These are phyloP conservation scores for Cryptophagus acutangulus DNA, from an alignment of 2,888 invertebrate genomes.

Conservation along the genomic window DNA sequence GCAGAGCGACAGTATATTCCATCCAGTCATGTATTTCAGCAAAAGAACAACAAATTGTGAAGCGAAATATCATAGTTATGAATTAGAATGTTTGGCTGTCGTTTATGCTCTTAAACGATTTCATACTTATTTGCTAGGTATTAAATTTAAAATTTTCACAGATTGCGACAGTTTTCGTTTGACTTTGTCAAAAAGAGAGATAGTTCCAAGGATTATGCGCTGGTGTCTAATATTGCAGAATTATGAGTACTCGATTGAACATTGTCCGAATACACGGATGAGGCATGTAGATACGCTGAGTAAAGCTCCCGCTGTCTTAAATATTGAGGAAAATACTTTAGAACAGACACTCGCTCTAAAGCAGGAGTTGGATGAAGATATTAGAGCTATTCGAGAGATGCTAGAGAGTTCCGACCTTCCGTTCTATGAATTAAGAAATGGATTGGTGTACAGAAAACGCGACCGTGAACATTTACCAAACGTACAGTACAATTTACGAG, in stretches of 20 bases:
- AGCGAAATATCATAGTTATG: constrained; percentile 5
- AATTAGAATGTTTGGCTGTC: neutral
- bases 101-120: constrained; percentile 6
- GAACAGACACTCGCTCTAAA: no score
- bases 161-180: no score
- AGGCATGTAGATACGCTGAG: constrained; percentile 3
- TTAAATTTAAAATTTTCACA: constrained; percentile 6
- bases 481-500: no score
- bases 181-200: constrained; percentile 8
- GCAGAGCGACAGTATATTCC: no score
- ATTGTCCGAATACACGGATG: neutral
- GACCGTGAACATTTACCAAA: no score
- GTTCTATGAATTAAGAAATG: neutral
- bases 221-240: neutral
- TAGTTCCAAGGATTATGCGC: neutral
- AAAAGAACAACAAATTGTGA: constrained; percentile 8
- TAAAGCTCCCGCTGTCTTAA: neutral
- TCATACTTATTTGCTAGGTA: constrained; percentile 5
- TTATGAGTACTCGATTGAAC: neutral
- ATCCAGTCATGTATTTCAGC: constrained; percentile 13
- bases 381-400: constrained; percentile 23
- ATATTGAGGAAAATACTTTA: constrained; percentile 19
- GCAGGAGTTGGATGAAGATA: constrained; percentile 21
- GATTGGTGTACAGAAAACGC: neutral
- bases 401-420: neutral